Conservation (phyloP, 1,140 invertebrate genomes). For the Drosophila orosa region DNA sequence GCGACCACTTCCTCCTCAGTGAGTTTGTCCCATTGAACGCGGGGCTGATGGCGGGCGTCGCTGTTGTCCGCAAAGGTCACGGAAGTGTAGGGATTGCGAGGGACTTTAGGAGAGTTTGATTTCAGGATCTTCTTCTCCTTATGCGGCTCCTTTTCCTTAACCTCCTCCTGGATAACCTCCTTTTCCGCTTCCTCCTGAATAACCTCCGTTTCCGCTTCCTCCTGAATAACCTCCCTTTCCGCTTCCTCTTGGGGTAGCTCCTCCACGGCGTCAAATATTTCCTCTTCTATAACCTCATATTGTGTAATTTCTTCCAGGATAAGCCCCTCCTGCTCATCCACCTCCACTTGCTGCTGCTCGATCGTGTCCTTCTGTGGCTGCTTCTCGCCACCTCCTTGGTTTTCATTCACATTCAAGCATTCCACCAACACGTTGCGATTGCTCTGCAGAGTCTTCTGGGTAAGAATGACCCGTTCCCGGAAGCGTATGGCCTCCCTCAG, state of each 20-base stretch:
- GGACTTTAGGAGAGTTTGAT: background rate
- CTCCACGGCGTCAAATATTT: background rate
- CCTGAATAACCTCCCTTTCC: background rate
- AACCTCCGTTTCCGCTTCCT: background rate
- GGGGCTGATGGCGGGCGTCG: constrained; percentile 26
- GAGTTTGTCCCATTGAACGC: constrained; percentile 60
- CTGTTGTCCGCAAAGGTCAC: constrained; percentile 59
- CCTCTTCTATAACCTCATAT: constrained; percentile 17
- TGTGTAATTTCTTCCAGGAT: constrained; percentile 4
- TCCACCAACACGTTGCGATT: constrained; percentile 1
- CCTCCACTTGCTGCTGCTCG: background rate
- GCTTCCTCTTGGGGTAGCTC: background rate
- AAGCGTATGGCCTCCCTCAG: constrained; percentile 55
- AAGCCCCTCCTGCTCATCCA: background rate
- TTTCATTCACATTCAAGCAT: constrained; percentile 30
- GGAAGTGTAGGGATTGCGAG: constrained; percentile 17
- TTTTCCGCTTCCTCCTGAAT: background rate
- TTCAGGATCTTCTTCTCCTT: background rate
- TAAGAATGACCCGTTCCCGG: constrained; percentile 56
- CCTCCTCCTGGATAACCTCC: background rate
- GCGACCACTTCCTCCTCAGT: constrained; percentile 61
- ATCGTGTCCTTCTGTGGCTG: too few relatives aligned
- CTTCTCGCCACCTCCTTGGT: background rate
- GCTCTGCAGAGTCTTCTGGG: constrained; percentile 50
- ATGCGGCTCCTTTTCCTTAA: background rate